A percentile compares a stretch with the other conserved stretches of the same genome.
phyloP scores from a whole-genome alignment of 2,113 vertebrate species.

The Reinhardtius hippoglossoides region DNA sequence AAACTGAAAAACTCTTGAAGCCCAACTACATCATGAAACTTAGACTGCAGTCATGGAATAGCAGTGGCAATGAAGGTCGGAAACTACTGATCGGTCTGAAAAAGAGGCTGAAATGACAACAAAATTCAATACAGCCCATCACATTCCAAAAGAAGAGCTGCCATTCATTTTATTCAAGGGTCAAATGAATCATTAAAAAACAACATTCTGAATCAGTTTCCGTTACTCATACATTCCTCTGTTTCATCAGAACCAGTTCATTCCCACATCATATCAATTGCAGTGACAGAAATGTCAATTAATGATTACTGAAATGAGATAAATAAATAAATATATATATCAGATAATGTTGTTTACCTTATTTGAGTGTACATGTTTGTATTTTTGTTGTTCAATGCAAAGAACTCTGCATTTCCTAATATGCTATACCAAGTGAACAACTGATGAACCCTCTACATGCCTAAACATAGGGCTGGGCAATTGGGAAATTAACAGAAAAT shows the following conservation, averaged over 20 bases:
- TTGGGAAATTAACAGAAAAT: not conserved
- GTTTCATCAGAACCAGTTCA: not conserved
- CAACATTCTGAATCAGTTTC: not conserved
- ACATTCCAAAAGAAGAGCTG: not conserved
- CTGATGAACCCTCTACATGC: not conserved
- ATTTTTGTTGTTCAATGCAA: not conserved
- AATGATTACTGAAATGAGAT: not conserved
- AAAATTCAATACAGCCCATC: not conserved
- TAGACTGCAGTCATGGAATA: not conserved
- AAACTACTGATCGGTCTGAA: not conserved
- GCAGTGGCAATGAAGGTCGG: not conserved
- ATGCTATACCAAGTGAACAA: no score
- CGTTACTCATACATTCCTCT: not conserved
- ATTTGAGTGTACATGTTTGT: no score
- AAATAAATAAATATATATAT: no score
- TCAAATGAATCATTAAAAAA: not conserved
- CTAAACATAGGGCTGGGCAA: not conserved
- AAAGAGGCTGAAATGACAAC: not conserved
- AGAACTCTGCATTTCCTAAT: not conserved
- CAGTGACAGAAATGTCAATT: not conserved
- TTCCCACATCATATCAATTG: not conserved
- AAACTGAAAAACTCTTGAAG: not conserved
- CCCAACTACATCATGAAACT: not conserved
- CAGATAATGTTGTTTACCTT: no score
- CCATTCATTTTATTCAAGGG: not conserved